Evolutionary conservation across 1,140 invertebrate genomes (phyloP), one percentile per base, ranked within the genome.

Genomic region (Heliconius himera): DNA sequence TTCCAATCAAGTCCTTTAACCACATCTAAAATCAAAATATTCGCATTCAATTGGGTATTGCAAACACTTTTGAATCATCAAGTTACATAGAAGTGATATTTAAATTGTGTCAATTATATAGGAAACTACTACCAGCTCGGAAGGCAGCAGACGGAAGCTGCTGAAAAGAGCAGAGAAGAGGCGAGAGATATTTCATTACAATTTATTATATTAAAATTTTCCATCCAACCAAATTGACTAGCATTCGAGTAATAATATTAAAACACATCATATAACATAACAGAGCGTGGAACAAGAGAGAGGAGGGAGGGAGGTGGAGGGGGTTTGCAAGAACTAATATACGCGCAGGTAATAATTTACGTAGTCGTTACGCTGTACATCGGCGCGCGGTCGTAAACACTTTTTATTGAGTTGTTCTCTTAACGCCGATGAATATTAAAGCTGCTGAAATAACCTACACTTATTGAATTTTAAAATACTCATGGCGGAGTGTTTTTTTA

Each of bases 341-440:
- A 56, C 54, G 20, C 54, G n/a, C 20, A 56, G 71, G 33, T 73
- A 73, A 72, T 78, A 78, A 60, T 74, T 78, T 74, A 78, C 54
- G 77, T 46, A 33, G 46, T 60, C 73, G 60, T 29, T 79, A 46
- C 73, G 72, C 73, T 70, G 66, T 79, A 79, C 78, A 79, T 74
- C 41, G 78, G 41, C 22, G 73, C 26, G 36, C n/a, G 56, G 56
- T 70, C 77, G 77, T 78, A 78, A 79, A 79, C 73, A 74, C 41
- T 13, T 74, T 79, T 74, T 79, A 74, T 79, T 70, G 78, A 74
- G 78, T 74, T 74, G 33, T 74, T 18, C 60, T 60, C 41, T 56
- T 56, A 74, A 74, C 73, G 74, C 22, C 77, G 56, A 79, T 74
- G 73, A 79, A 79, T 79, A 79, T 79, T 74, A 79, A 79, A 79